Evolutionary conservation across 2,888 invertebrate genomes (phyloP), one percentile per base, ranked within the genome.

Genomic region (Rhimphoctona megacephalus): DNA sequence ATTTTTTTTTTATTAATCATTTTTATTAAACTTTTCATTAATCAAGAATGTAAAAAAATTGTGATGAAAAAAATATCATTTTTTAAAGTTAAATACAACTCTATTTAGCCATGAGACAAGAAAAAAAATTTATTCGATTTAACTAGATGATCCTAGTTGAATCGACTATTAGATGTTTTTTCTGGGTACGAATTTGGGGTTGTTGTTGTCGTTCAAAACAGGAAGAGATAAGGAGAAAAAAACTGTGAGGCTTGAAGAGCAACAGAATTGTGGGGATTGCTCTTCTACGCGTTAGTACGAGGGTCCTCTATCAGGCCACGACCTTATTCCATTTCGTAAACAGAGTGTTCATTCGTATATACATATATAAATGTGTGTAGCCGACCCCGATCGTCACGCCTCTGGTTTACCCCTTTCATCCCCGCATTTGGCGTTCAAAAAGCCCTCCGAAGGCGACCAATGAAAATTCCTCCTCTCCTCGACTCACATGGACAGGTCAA

Each of bases 371-470:
- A 72, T 80, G 81, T 74, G 87, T 90, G 89, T 85, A 86, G 86
- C 83, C 90, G 91, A 91, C 92, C 92, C 92, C 91, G 90, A 92
- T 92, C 93, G 93, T 92, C 92, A 92, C 91, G 89, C 90, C 90
- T 90, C 89, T 81, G 87, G 79, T 90, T 92, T 90, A 88, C 85
- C 82, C 81, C 88, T 76, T 70, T 25, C 14, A 30, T 46, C 22
- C 17, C 87, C 85, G 49, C 39, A 25, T 39, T 70, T 19, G 76
- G 64, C 81, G 70, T 70, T 74, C 81, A 36, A 66, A 77, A 86
- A 67, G 17, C 46, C 66, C 61, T 46, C 30, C 76, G 33, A 70
- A n/a, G 46, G 30, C 49, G 22, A 36, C 66, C 86, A 78, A 61
- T 77, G 85, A 36, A 39, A 61, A 25, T 46, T 39, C 52, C 22